phyloP scores from a whole-genome alignment of 2,797 vertebrate genomes.

The Cuculus canorus region DNA sequence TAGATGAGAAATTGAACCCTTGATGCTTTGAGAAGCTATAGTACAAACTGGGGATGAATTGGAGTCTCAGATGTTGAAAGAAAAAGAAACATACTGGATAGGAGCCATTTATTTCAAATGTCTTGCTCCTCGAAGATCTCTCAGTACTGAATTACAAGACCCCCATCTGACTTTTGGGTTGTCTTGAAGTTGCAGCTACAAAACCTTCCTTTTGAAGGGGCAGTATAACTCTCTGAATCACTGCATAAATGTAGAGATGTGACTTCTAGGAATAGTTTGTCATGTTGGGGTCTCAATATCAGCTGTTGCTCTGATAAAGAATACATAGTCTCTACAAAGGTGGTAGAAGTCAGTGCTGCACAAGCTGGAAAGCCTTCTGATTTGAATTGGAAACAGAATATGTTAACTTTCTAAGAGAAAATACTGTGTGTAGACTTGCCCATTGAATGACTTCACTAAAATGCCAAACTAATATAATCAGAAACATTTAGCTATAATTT shows the following conservation, averaged over 20 bases:
- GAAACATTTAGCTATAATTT: constrained; percentile 42
- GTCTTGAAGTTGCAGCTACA: not conserved
- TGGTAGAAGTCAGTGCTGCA: not conserved
- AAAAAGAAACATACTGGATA: not conserved
- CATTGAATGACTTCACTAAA: constrained; percentile 35
- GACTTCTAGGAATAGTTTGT: not conserved
- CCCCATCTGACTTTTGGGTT: not conserved
- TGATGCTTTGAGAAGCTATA: not conserved
- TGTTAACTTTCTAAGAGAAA: constrained; percentile 27
- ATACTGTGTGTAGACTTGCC: not conserved
- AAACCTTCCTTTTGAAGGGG: not conserved
- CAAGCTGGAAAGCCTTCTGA: not conserved
- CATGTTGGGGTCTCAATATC: not conserved
- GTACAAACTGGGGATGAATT: not conserved
- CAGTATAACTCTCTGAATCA: not conserved
- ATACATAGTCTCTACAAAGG: not conserved
- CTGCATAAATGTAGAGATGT: not conserved
- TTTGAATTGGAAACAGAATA: constrained; percentile 39
- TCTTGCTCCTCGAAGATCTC: not conserved
- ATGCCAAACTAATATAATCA: constrained; percentile 39
- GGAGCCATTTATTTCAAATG: not conserved
- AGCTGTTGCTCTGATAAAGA: not conserved
- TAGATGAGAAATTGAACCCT: not conserved
- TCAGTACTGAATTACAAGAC: not conserved
- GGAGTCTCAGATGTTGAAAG: not conserved